Evolutionary conservation across 2,113 vertebrate species (phyloP).

Genomic region (Campylomormyrus tamandua): DNA sequence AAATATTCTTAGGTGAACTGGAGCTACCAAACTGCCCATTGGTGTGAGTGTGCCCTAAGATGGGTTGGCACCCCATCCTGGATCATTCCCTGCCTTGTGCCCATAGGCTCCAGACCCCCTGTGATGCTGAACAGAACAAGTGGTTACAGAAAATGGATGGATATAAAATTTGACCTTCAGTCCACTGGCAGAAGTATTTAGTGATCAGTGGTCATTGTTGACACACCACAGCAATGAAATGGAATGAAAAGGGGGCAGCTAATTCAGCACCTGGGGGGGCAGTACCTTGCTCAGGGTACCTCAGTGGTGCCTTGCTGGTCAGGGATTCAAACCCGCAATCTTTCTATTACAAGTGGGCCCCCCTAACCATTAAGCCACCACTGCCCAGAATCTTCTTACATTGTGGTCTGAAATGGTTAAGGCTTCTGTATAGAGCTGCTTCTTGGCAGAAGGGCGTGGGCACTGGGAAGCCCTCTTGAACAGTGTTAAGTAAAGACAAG

Average conservation of each 20-base stretch:
- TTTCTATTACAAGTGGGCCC: too few relatives aligned
- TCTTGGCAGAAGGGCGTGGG: neutral
- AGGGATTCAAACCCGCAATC: too few relatives aligned
- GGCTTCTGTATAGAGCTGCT: neutral
- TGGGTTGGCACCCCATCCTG: too few relatives aligned
- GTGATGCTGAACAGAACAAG: neutral
- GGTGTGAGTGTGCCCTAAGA: neutral
- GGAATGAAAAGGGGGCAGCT: too few relatives aligned
- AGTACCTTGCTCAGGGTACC: too few relatives aligned
- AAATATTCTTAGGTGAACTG: neutral
- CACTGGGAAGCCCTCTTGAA: neutral
- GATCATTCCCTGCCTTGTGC: too few relatives aligned
- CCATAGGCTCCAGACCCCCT: too few relatives aligned
- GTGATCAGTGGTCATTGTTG: too few relatives aligned
- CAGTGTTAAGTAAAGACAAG: neutral
- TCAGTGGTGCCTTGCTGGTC: too few relatives aligned
- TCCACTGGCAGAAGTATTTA: neutral
- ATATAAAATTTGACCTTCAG: neutral
- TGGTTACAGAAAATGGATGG: neutral
- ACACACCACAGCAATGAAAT: too few relatives aligned
- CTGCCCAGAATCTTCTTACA: neutral
- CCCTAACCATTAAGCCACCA: too few relatives aligned
- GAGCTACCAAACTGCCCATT: neutral
- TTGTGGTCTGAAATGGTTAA: neutral
- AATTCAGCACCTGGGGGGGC: too few relatives aligned